Evolutionary conservation across 2,888 invertebrate species (phyloP).

Genomic region (Neoaliturus tenellus): DNA sequence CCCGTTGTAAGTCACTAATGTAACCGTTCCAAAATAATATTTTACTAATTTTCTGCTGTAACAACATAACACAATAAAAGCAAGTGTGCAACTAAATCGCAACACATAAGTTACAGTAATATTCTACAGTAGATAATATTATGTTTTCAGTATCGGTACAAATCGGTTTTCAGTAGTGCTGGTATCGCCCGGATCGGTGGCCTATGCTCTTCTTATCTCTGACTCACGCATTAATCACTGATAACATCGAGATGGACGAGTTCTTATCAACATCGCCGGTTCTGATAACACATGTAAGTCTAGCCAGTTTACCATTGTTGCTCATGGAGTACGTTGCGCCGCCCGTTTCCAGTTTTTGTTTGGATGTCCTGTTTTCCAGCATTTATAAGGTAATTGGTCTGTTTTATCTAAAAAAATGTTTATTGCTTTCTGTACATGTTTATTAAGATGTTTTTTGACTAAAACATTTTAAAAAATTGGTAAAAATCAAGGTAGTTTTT

Average conservation of each 20-base stretch:
- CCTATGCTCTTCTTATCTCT: constrained; percentile 1
- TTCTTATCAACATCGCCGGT: background rate
- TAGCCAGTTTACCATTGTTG: background rate
- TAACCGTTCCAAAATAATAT: too few relatives aligned
- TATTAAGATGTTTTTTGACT: too few relatives aligned
- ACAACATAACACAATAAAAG: too few relatives aligned
- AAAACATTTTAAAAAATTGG: too few relatives aligned
- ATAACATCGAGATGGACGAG: constrained; percentile 16
- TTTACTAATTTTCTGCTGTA: too few relatives aligned
- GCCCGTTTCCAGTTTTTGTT: constrained; percentile 18
- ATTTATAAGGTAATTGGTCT: constrained; percentile 32
- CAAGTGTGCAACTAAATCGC: too few relatives aligned
- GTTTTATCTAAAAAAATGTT: too few relatives aligned
- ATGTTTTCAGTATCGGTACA: background rate
- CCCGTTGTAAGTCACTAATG: too few relatives aligned
- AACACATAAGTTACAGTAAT: too few relatives aligned
- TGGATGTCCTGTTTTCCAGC: constrained; percentile 38
- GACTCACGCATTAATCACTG: constrained; percentile 33
- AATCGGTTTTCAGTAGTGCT: background rate
- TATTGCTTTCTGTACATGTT: too few relatives aligned
- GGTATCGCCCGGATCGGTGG: background rate
- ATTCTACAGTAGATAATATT: too few relatives aligned
- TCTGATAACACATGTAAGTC: background rate
- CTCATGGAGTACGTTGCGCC: constrained; percentile 36
- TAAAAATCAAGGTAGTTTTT: too few relatives aligned